phyloP scores from a whole-genome alignment of 2,797 vertebrate genomes.

The Cyclura pinguis region DNA sequence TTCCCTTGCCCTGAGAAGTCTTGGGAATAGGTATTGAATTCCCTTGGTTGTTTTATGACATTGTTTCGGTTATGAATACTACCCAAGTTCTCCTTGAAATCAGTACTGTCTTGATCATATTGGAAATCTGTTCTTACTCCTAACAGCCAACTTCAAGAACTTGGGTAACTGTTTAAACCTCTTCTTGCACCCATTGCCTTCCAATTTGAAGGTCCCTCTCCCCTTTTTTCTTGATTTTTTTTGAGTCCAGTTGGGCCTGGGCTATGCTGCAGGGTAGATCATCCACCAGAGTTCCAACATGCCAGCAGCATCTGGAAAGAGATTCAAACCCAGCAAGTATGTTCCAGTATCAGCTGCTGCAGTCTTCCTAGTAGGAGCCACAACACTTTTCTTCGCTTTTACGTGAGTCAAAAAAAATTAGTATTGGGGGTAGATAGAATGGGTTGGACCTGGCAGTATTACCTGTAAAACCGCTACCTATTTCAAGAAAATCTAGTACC shows the following conservation, averaged over 20 bases:
- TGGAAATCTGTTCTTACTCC: background rate
- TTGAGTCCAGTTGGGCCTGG: constrained; percentile 79
- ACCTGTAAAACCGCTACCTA: background rate
- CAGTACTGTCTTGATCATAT: accelerated
- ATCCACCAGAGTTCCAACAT: constrained; percentile 84
- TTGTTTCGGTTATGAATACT: background rate
- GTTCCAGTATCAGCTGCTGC: constrained; percentile 94
- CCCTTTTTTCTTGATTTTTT: constrained; percentile 73
- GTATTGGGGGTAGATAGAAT: background rate
- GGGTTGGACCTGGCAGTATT: background rate
- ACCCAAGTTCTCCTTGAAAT: background rate
- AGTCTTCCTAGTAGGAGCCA: constrained; percentile 96
- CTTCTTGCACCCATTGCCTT: constrained; percentile 15
- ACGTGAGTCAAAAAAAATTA: constrained; percentile 87
- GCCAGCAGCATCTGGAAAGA: constrained; percentile 86
- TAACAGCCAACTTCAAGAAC: background rate
- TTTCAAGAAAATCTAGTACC: background rate
- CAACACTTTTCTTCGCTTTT: constrained; percentile 97
- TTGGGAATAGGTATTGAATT: background rate
- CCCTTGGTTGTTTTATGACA: constrained; percentile 1
- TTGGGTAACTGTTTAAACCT: constrained; percentile 27
- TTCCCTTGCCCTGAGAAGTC: accelerated
- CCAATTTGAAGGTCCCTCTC: constrained; percentile 42
- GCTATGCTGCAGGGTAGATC: constrained; percentile 85
- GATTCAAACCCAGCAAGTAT: constrained; percentile 94